phyloP scores from a whole-genome alignment of 2,113 vertebrate species.

The Chaetorhynchus papuensis region DNA sequence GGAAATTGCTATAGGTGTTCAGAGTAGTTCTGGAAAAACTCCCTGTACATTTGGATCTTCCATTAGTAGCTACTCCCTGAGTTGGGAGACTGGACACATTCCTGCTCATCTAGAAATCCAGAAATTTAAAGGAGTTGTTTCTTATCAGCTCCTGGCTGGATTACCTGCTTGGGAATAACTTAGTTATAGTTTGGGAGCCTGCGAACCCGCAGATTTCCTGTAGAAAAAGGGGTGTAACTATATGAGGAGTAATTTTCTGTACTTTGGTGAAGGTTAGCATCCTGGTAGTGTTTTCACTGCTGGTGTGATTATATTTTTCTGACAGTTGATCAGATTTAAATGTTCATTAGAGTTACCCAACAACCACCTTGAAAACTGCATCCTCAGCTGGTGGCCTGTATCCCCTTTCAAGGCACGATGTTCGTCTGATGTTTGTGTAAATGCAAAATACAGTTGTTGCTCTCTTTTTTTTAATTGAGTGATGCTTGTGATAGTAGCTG shows the following conservation, averaged over 20 bases:
- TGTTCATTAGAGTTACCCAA: background rate
- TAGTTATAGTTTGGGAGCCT: background rate
- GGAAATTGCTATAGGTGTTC: background rate
- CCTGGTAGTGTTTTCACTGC: background rate
- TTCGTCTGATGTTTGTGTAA: background rate
- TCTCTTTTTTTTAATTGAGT: background rate
- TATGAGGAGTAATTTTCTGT: background rate
- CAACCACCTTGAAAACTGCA: background rate
- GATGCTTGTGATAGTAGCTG: background rate
- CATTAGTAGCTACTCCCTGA: background rate
- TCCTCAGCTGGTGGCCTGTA: background rate
- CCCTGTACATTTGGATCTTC: background rate
- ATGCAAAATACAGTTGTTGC: background rate
- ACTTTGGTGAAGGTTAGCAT: background rate
- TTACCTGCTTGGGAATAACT: background rate
- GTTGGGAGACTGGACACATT: background rate
- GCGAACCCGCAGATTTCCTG: background rate
- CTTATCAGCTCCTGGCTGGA: background rate
- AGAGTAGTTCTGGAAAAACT: background rate
- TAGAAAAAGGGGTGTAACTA: background rate
- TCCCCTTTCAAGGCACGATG: accelerated
- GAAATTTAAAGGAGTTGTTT: accelerated
- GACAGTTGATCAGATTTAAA: background rate
- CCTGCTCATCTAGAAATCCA: background rate
- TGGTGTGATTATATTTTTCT: background rate